Evolutionary conservation across 2,113 vertebrate species (phyloP).

Genomic region (Lampris incognitus): DNA sequence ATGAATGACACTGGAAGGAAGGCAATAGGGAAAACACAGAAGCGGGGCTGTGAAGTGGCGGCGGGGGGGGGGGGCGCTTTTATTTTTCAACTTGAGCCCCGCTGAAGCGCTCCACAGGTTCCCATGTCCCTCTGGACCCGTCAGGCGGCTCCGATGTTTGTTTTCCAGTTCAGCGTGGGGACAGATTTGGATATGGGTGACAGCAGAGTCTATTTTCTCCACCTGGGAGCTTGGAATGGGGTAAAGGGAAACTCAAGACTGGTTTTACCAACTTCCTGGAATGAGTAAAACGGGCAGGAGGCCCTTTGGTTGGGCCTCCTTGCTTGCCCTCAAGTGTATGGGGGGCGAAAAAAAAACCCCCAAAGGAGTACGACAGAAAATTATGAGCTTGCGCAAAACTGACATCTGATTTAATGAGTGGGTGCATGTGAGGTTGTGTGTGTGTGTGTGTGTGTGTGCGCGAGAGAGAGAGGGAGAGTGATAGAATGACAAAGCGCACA

Average conservation of each 20-base stretch:
- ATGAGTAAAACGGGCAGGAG: slow-evolving; percentile 69
- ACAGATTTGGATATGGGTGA: slow-evolving; percentile 75
- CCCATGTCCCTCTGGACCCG: slow-evolving; percentile 42
- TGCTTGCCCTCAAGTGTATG: no score
- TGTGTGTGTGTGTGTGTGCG: background rate
- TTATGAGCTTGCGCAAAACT: no score
- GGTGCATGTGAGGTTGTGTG: slow-evolving; percentile 49
- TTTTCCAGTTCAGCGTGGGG: slow-evolving; percentile 71
- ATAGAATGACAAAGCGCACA: slow-evolving; percentile 58
- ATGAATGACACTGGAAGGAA: slow-evolving; percentile 3
- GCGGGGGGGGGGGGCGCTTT: background rate
- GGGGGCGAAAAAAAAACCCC: no score
- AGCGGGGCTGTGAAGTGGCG: background rate
- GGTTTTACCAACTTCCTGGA: slow-evolving; percentile 79
- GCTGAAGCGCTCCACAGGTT: slow-evolving; percentile 50
- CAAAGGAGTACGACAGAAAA: no score
- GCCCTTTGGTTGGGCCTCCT: slow-evolving; percentile 41
- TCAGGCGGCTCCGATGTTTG: slow-evolving; percentile 70
- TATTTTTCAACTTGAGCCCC: slow-evolving; percentile 34
- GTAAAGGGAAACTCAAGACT: slow-evolving; percentile 79
- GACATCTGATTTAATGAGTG: slow-evolving; percentile 7
- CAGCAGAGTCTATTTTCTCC: slow-evolving; percentile 81
- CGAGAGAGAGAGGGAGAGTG: slow-evolving; percentile 29
- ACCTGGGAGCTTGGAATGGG: slow-evolving; percentile 72
- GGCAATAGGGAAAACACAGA: background rate